Evolutionary conservation across 1,140 invertebrate species (phyloP).

Genomic region (Drosophila tristis): DNA sequence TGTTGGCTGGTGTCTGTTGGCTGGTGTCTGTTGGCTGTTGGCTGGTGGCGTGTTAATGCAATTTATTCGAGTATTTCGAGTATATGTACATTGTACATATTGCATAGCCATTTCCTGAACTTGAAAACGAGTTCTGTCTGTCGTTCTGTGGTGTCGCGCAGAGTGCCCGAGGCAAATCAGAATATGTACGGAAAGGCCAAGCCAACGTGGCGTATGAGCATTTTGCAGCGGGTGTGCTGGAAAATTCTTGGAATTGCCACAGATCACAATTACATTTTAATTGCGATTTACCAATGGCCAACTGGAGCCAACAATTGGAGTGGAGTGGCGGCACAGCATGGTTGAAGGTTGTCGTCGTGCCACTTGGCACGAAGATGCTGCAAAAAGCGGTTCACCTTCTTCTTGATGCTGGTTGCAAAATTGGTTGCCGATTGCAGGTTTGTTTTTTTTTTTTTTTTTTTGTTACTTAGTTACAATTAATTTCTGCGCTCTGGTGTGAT

Average conservation of each 20-base stretch:
- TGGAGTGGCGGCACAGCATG: constrained; percentile 1
- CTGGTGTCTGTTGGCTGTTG: background rate
- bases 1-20: constrained; percentile 6
- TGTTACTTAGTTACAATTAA: constrained; percentile 75
- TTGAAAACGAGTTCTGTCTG: constrained; percentile 67
- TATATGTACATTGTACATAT: constrained; percentile 32
- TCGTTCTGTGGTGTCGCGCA: constrained; percentile 5
- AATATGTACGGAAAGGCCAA: constrained; percentile 37
- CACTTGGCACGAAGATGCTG: constrained; percentile 49
- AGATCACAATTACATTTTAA: constrained; percentile 64
- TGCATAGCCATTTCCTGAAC: constrained; percentile 77
- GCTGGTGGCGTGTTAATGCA: constrained; percentile 43
- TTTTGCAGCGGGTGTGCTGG: constrained; percentile 36
- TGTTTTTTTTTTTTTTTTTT: constrained; percentile 45
- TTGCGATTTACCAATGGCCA: constrained; percentile 42
- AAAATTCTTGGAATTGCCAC: constrained; percentile 71
- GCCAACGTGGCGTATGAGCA: constrained; percentile 62
- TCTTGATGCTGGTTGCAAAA: constrained; percentile 25
- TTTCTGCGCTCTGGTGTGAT: constrained; percentile 60
- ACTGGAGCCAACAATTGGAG: constrained; percentile 33
- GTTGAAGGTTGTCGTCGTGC: constrained; percentile 49
- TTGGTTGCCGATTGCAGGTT: constrained; percentile 53
- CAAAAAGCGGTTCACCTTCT: constrained; percentile 75
- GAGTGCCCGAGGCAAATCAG: constrained; percentile 31
- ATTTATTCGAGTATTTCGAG: constrained; percentile 61